Evolutionary conservation across 2,888 invertebrate genomes (phyloP).

Genomic region (Parascotia fuliginaria): DNA sequence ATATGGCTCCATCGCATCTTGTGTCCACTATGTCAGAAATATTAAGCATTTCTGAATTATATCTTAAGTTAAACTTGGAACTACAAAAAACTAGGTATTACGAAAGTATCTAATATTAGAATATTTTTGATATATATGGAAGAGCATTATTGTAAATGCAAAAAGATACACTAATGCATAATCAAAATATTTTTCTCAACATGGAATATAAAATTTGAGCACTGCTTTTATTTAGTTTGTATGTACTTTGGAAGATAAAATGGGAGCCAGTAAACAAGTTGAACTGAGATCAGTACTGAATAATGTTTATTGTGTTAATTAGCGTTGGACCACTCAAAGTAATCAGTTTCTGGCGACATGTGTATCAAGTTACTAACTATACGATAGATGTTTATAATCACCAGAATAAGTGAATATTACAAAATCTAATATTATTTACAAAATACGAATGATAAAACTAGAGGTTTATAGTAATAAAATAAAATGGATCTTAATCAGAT

Average conservation of each 20-base stretch:
- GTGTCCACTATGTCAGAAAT: conserved; percentile 33
- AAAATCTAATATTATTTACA: conserved; percentile 78
- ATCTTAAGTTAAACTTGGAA: conserved; percentile 33
- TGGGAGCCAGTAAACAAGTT: conserved; percentile 20
- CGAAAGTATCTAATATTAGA: conserved; percentile 31
- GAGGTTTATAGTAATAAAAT: conserved; percentile 71
- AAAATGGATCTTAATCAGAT: conserved; percentile 75
- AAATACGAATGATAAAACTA: conserved; percentile 71
- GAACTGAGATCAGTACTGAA: conserved; percentile 37
- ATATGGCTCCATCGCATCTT: conserved; percentile 41
- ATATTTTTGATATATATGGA: conserved; percentile 42
- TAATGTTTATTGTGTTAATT: conserved; percentile 37
- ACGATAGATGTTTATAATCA: conserved; percentile 47
- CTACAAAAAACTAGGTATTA: conserved; percentile 40
- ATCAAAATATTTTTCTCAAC: conserved; percentile 15
- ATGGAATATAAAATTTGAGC: conserved; percentile 34
- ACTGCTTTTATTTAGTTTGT: conserved; percentile 22
- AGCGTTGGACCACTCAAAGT: conserved; percentile 45
- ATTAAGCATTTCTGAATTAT: conserved; percentile 29
- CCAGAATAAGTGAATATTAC: conserved; percentile 64
- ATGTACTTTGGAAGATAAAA: conserved; percentile 3
- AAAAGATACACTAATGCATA: conserved; percentile 26
- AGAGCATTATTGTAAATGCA: conserved; percentile 39
- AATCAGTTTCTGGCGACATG: conserved; percentile 40
- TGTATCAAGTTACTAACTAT: conserved; percentile 39